A percentile compares a stretch with the other conserved stretches of the same genome.
phyloP scores from a whole-genome alignment of 2,888 invertebrate genomes.

The Mimumesa dahlbomi region DNA sequence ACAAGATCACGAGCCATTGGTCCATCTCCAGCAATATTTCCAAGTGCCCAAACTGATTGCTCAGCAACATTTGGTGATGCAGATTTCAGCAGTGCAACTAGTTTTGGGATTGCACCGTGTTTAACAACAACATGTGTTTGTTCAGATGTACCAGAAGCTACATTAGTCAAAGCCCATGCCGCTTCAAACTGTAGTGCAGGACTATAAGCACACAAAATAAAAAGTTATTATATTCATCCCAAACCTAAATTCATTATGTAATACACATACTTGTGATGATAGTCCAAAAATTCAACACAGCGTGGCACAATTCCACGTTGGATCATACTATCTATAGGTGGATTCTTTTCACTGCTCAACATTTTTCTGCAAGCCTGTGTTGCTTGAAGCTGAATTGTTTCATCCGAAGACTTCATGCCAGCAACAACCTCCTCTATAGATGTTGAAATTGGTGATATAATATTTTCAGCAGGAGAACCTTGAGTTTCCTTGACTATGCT shows the following conservation, averaged over 20 bases:
- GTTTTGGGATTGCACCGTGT: constrained; percentile 91
- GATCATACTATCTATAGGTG: constrained; percentile 94
- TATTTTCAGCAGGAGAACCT: constrained; percentile 80
- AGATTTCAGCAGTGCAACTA: constrained; percentile 88
- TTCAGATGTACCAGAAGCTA: constrained; percentile 95
- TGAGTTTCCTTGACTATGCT: constrained; percentile 81
- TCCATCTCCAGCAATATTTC: constrained; percentile 97
- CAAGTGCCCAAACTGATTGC: constrained; percentile 98
- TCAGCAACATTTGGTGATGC: constrained; percentile 88
- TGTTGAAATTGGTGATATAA: constrained; percentile 80
- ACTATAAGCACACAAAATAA: constrained; percentile 79
- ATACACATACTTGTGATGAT: constrained; percentile 85
- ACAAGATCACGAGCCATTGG: constrained; percentile 91
- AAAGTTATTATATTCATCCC: constrained; percentile 1
- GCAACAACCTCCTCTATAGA: constrained; percentile 87
- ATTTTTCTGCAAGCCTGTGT: constrained; percentile 93
- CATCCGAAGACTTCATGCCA: constrained; percentile 86
- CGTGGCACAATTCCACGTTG: constrained; percentile 91
- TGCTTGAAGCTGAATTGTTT: constrained; percentile 84
- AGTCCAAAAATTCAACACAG: constrained; percentile 88
- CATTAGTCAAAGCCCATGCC: constrained; percentile 98
- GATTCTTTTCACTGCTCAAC: constrained; percentile 93
- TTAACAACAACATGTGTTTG: constrained; percentile 94
- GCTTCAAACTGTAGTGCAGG: constrained; percentile 94
- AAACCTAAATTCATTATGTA: not conserved